phyloP scores from a whole-genome alignment of 1,140 invertebrate genomes.

The Radopholus similis region DNA sequence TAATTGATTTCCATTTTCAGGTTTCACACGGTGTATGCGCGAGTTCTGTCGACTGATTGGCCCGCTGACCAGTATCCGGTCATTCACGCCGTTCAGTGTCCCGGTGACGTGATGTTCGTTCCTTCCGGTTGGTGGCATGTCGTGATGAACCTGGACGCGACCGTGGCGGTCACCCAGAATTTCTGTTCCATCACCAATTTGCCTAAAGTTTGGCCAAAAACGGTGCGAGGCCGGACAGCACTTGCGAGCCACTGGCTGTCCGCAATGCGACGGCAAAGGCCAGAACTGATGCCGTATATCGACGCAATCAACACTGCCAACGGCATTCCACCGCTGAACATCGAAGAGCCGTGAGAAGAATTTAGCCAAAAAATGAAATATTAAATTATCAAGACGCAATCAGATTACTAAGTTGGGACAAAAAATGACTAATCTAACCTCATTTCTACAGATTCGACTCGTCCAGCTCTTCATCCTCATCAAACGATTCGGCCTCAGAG shows the following conservation, averaged over 20 bases:
- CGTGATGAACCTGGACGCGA: constrained; percentile 89
- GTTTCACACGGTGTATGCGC: constrained; percentile 94
- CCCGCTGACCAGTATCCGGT: constrained; percentile 28
- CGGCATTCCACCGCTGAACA: not conserved
- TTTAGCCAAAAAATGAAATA: constrained; percentile 1
- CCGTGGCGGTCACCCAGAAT: constrained; percentile 95
- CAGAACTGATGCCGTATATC: constrained; percentile 29
- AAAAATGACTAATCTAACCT: constrained; percentile 10
- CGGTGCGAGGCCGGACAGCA: constrained; percentile 86
- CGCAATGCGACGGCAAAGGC: constrained; percentile 20
- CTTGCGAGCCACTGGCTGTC: constrained; percentile 77
- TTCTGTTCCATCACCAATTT: constrained; percentile 94
- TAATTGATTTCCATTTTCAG: constrained; percentile 78
- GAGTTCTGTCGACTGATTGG: constrained; percentile 66
- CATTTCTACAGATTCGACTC: constrained; percentile 27
- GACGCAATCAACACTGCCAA: not conserved
- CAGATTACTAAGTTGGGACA: not conserved
- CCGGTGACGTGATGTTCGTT: constrained; percentile 92
- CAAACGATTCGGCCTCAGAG: constrained; percentile 9
- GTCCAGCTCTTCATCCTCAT: constrained; percentile 37
- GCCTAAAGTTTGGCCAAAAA: constrained; percentile 96
- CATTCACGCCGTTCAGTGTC: constrained; percentile 89
- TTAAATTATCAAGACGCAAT: not conserved
- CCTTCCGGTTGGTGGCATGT: constrained; percentile 85
- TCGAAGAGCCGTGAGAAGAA: not conserved